Base-by-base conservation (phyloP, 2,113 vertebrate species). In the Cyprinodon variegatus region DNA sequence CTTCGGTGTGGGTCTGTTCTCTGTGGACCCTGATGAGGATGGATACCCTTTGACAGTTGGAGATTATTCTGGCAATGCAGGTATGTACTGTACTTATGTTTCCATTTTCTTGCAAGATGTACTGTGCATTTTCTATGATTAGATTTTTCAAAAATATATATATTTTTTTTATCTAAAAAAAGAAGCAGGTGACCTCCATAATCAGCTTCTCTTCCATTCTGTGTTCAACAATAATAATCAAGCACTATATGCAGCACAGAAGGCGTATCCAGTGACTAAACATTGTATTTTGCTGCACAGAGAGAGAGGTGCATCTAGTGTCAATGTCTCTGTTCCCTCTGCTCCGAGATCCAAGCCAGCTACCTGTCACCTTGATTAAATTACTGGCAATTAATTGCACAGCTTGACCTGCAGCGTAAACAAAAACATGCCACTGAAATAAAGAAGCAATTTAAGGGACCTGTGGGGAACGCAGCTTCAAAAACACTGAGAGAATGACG, bases 1-100 rank as follows among this genome's bases (percentile, higher is more conserved):
- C 79, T 99, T 99, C 0, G 95, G 96, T 0, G 96, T 99, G 39
- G 98, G 97, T n/a, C 91, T 99, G 65, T 98, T 97, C 92, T 98
- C 98, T 0, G 98, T 99, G 0, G 96, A 99, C 86, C 94, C 98
- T 0, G 98, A 99, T 74, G 97, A 97, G 77, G 98, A 99, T 0
- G 97, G 97, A 70, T 99, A 97, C 91, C 96, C 98, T 1, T 78
- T 99, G 86, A 96, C 94, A 0, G 89, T 99, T 11, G 94, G 96
- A 0, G 97, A 95, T 87, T 99, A 99, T 89, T 96, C 97, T 0
- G 98, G 98, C 76, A 99, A 96, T 0, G 97, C 98, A 94, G 98
- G 98, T 98, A 86, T 60, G 96, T 95, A 36, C 65, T 12, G 13
- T 29, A 20, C n/a, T 53, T 46, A 11, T 11, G 43, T 50, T 82